Percentiles rank a stretch among this genome's conserved stretches.
phyloP scores from a whole-genome alignment of 2,797 vertebrate species.

The Caiman crocodilus region DNA sequence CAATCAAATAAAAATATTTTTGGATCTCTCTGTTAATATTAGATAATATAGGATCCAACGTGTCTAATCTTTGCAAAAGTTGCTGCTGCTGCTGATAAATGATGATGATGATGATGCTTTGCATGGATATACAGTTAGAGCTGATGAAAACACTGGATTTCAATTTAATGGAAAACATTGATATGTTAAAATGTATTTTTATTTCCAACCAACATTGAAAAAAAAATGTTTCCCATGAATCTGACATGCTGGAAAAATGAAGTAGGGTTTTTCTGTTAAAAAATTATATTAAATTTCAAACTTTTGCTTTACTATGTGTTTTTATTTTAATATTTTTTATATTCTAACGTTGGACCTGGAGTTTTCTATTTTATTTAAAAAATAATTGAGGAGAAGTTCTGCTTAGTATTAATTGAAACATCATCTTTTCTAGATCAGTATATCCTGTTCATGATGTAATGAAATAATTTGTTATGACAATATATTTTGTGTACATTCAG shows the following conservation, averaged over 20 bases:
- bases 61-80: neutral
- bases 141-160: neutral
- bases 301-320: fast-evolving
- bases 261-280: neutral
- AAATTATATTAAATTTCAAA: neutral
- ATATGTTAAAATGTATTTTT: neutral
- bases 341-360: neutral
- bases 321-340: neutral
- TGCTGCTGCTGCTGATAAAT: neutral
- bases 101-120: neutral
- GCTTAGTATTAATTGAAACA: neutral
- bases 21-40: neutral
- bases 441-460: neutral
- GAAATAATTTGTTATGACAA: neutral
- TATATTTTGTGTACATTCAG: neutral
- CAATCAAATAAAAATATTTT: neutral
- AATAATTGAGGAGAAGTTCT: neutral
- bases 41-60: neutral
- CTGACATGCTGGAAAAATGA: fast-evolving
- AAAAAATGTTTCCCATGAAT: neutral
- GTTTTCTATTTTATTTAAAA: neutral
- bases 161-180: neutral
- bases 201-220: neutral
- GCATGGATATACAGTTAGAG: neutral
- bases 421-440: neutral